These are phyloP conservation scores for Cinclus mexicanus DNA, from an alignment of 2,113 vertebrate species.

Conservation along the genomic window DNA sequence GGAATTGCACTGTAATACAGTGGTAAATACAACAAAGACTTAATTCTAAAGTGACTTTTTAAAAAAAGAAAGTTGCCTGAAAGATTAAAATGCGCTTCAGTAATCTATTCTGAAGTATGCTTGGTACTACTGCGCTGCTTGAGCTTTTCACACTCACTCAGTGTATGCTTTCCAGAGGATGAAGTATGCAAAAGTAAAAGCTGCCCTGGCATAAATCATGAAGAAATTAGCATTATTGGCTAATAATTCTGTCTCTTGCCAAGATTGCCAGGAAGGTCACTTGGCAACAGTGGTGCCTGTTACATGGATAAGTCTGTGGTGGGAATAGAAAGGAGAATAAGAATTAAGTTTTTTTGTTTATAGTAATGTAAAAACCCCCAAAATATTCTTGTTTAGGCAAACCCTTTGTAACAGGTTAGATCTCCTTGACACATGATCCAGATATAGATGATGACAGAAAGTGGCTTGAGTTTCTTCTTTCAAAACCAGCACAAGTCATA, in stretches of 20 bases:
- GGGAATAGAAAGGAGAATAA: not conserved
- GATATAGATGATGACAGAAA: not conserved
- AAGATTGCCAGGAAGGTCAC: not conserved
- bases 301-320: not conserved
- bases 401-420: not conserved
- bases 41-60: not conserved
- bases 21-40: not conserved
- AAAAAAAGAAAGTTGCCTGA: not conserved
- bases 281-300: not conserved
- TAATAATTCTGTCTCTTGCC: not conserved
- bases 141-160: not conserved
- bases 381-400: not conserved
- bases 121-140: not conserved
- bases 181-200: not conserved
- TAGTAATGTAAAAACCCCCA: not conserved
- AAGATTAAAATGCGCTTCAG: not conserved
- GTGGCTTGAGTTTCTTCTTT: not conserved
- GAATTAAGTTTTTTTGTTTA: not conserved
- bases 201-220: not conserved
- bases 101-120: not conserved
- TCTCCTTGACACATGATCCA: not conserved
- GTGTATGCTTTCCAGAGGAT: not conserved
- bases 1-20: not conserved
- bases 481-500: not conserved
- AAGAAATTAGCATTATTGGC: not conserved